Percentiles rank a stretch among this genome's conserved stretches.
Evolutionary conservation across 2,113 vertebrate species (phyloP).

Genomic region (Merops nubicus): DNA sequence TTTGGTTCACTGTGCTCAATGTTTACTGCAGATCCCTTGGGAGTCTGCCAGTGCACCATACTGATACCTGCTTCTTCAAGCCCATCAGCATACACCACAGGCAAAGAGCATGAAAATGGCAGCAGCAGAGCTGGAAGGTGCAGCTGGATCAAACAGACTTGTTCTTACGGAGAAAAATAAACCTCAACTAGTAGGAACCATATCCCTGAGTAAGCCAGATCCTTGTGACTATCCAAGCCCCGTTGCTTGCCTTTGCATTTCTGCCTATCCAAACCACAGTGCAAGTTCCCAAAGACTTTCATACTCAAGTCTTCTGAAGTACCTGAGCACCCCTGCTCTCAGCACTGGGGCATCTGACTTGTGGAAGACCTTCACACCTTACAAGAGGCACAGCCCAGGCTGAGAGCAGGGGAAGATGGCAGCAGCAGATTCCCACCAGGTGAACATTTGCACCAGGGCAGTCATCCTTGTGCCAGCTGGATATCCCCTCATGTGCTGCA

Average conservation of each 20-base stretch:
- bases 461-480: not conserved
- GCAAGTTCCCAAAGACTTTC: accelerated
- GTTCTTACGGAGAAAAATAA: not conserved
- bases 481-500: not conserved
- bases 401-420: not conserved
- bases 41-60: not conserved
- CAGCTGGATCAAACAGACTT: not conserved
- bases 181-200: not conserved
- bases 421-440: not conserved
- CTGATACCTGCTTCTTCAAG: not conserved
- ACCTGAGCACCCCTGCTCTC: not conserved
- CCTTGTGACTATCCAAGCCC: not conserved
- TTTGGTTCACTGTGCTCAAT: not conserved
- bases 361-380: not conserved
- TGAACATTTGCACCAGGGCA: not conserved
- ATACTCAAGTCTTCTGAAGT: not conserved
- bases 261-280: not conserved
- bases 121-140: not conserved
- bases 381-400: not conserved
- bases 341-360: not conserved
- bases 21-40: not conserved
- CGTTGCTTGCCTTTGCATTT: not conserved
- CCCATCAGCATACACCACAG: not conserved
- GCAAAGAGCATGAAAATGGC: not conserved
- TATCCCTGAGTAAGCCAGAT: not conserved